A percentile compares a stretch with the other conserved stretches of the same genome.
These are phyloP conservation scores for Bathynomus jamesi DNA, from an alignment of 1,140 invertebrate genomes.

Conservation along the genomic window DNA sequence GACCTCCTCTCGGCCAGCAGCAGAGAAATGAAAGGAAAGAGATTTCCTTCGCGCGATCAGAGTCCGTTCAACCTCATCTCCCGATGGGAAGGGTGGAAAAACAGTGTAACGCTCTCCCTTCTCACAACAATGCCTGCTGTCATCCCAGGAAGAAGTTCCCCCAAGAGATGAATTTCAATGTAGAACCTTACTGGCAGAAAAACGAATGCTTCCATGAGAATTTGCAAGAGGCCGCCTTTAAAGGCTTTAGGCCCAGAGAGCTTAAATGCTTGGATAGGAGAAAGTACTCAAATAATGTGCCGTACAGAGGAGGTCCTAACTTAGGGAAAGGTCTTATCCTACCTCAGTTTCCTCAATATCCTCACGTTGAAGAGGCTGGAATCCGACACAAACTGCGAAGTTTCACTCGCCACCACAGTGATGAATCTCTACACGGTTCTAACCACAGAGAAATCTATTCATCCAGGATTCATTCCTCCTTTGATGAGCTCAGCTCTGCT, in stretches of 20 bases:
- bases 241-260: background rate
- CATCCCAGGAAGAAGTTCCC: background rate
- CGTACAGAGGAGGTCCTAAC: conserved; percentile 8
- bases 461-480: conserved; percentile 57
- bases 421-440: conserved; percentile 54
- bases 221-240: background rate
- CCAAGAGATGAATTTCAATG: background rate
- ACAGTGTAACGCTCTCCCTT: background rate
- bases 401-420: conserved; percentile 52
- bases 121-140: background rate
- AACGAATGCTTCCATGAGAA: background rate
- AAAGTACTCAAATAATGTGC: background rate
- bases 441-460: conserved; percentile 38
- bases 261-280: background rate
- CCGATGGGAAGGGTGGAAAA: background rate
- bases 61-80: background rate
- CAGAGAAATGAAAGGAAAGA: background rate
- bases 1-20: background rate
- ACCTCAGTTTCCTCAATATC: conserved; percentile 39
- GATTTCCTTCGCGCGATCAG: background rate
- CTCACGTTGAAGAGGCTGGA: conserved; percentile 35
- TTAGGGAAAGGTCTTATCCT: conserved; percentile 24
- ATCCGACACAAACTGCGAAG: conserved; percentile 31
- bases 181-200: background rate
- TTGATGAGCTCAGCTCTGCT: conserved; percentile 67